These are phyloP conservation scores for Trididemnum nubilum DNA, from an alignment of 23 tunicate species.

Conservation along the genomic window DNA sequence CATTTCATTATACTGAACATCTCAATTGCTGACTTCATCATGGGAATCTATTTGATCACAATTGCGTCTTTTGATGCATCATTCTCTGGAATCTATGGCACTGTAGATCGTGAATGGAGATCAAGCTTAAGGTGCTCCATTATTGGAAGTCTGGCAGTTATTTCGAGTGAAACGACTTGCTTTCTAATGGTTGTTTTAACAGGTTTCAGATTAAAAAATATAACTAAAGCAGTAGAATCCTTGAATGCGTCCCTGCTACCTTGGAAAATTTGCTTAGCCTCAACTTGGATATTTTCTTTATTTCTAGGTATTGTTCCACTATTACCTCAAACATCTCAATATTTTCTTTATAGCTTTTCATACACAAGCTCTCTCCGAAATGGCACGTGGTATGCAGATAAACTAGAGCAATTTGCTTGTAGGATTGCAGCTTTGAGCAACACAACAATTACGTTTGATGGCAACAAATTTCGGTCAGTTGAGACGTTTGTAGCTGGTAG, in stretches of 20 bases:
- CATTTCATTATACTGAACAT: slow-evolving; percentile 62
- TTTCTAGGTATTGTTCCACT: neutral
- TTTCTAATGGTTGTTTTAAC: slow-evolving; percentile 29
- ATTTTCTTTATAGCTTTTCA: too few relatives aligned
- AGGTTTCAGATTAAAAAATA: neutral
- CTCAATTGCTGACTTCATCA: slow-evolving; percentile 62
- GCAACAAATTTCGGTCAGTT: too few relatives aligned
- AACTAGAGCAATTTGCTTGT: too few relatives aligned
- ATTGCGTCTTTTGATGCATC: slow-evolving; percentile 26
- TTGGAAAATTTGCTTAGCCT: neutral
- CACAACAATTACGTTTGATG: too few relatives aligned
- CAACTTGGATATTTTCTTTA: neutral
- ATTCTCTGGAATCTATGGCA: slow-evolving; percentile 51
- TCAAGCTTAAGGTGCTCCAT: slow-evolving; percentile 31
- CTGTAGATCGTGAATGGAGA: slow-evolving; percentile 54
- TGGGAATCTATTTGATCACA: slow-evolving; percentile 65
- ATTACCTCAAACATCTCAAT: neutral
- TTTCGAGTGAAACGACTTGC: slow-evolving; percentile 67
- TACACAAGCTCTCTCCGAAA: too few relatives aligned
- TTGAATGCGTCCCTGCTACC: neutral
- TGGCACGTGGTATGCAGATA: too few relatives aligned
- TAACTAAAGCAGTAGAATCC: neutral
- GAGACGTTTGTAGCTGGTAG: neutral
- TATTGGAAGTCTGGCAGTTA: slow-evolving; percentile 44
- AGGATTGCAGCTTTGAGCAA: too few relatives aligned